Percentiles rank a stretch among this genome's conserved stretches.
phyloP scores from a whole-genome alignment of 2,888 invertebrate genomes.

The Choristoneura rosaceana region DNA sequence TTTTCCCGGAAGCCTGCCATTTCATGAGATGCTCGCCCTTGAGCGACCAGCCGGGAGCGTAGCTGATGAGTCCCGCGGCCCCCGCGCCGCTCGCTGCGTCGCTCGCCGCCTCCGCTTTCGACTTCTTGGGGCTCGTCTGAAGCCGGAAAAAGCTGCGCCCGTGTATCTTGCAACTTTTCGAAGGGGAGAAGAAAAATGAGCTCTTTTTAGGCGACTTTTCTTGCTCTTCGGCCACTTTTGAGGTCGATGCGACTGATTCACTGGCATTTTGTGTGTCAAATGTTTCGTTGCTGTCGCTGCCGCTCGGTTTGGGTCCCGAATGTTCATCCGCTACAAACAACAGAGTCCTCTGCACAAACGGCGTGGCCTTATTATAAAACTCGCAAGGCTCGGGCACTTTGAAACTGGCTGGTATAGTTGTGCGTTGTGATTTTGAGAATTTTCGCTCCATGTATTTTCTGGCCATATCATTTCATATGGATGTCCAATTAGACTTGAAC shows the following conservation, averaged over 20 bases:
- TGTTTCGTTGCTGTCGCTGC: conserved; percentile 54
- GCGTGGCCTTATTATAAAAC: conserved; percentile 82
- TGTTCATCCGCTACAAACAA: conserved; percentile 80
- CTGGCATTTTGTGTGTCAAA: conserved; percentile 52
- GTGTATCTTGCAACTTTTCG: conserved; percentile 82
- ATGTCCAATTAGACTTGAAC: conserved; percentile 32
- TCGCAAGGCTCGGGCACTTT: conserved; percentile 80
- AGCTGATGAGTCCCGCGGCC: conserved; percentile 82
- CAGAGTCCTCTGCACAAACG: conserved; percentile 80
- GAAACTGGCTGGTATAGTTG: conserved; percentile 79
- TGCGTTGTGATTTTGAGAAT: conserved; percentile 77
- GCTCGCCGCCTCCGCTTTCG: conserved; percentile 67
- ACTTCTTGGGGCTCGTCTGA: conserved; percentile 82
- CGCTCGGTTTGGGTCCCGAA: conserved; percentile 71
- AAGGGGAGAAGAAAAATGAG: conserved; percentile 83
- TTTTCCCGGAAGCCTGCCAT: conserved; percentile 86
- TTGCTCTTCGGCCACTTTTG: conserved; percentile 73
- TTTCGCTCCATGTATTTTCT: conserved; percentile 84
- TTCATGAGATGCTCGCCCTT: conserved; percentile 87
- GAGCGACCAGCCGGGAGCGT: conserved; percentile 87
- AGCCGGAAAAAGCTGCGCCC: conserved; percentile 83
- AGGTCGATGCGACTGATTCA: conserved; percentile 63
- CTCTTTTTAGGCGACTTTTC: conserved; percentile 82
- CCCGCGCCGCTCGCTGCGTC: conserved; percentile 54
- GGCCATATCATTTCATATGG: conserved; percentile 74